Percentiles rank a stretch among this genome's conserved stretches.
These are phyloP conservation scores for Hydrotaea diabolus DNA, from an alignment of 2,888 invertebrate genomes.

Conservation along the genomic window DNA sequence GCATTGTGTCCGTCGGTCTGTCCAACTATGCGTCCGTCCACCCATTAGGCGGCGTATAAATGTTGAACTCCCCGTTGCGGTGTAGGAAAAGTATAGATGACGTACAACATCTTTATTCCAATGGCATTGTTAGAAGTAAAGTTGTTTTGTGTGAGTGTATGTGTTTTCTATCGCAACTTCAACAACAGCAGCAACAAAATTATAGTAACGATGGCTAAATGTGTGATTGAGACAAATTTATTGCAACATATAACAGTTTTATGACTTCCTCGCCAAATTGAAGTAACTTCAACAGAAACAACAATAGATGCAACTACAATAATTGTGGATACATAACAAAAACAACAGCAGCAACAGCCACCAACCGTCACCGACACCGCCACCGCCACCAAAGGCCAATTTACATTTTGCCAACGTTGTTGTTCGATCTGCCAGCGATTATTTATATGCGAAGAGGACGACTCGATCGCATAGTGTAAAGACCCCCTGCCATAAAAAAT, in stretches of 20 bases:
- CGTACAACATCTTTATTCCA: constrained; percentile 19
- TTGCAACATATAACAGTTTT: constrained; percentile 67
- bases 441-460: no score
- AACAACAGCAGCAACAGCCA: neutral
- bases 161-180: neutral
- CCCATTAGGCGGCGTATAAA: neutral
- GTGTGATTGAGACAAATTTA: constrained; percentile 64
- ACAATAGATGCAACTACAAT: neutral
- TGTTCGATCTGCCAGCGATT: neutral
- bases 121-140: constrained; percentile 14
- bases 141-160: neutral
- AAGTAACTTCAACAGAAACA: neutral
- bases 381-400: neutral
- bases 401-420: neutral
- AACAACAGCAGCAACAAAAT: constrained; percentile 4
- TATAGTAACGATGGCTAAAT: constrained; percentile 18
- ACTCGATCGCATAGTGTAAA: no score
- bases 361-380: neutral
- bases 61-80: neutral
- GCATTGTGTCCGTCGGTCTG: neutral
- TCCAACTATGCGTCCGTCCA: no score
- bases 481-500: no score
- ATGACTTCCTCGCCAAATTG: constrained; percentile 66
- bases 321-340: neutral
- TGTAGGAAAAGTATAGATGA: neutral